Evolutionary conservation across 2,113 vertebrate species (phyloP).

Genomic region (Cinclus mexicanus): DNA sequence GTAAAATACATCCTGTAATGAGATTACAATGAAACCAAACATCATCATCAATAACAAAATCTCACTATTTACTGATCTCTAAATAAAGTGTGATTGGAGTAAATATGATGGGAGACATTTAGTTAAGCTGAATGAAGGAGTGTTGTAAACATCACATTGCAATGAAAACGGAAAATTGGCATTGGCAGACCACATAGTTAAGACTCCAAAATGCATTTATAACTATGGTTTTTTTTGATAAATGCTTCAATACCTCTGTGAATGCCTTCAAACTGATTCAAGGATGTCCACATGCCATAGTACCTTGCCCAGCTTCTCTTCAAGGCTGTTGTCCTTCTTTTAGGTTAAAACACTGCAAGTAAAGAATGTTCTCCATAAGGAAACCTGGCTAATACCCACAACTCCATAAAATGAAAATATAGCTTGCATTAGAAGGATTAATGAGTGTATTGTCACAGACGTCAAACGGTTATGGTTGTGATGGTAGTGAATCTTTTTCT

Average conservation of each 20-base stretch:
- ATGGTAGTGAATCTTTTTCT: not conserved
- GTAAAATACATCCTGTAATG: constrained; percentile 7
- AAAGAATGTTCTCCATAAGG: not conserved
- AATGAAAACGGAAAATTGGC: constrained; percentile 17
- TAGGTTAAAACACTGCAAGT: not conserved
- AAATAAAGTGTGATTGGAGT: constrained; percentile 73
- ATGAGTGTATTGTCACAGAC: not conserved
- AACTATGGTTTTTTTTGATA: constrained; percentile 19
- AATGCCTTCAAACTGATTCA: constrained; percentile 10
- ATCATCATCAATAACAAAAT: constrained; percentile 62
- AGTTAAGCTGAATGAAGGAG: constrained; percentile 70
- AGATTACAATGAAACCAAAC: constrained; percentile 14
- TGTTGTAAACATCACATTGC: constrained; percentile 32
- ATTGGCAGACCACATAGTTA: not conserved
- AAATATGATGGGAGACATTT: constrained; percentile 68
- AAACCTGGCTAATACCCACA: not conserved
- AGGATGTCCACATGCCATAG: constrained; percentile 6
- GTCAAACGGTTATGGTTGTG: not conserved
- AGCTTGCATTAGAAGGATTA: not conserved
- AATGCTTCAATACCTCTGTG: constrained; percentile 1
- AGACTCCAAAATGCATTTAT: not conserved
- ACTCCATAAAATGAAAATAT: not conserved
- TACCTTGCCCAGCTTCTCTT: not conserved
- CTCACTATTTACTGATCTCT: constrained; percentile 71
- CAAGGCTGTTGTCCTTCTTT: not conserved